Base-by-base conservation (phyloP, 1,140 invertebrate species). In the Drosophila quadrilineata region DNA sequence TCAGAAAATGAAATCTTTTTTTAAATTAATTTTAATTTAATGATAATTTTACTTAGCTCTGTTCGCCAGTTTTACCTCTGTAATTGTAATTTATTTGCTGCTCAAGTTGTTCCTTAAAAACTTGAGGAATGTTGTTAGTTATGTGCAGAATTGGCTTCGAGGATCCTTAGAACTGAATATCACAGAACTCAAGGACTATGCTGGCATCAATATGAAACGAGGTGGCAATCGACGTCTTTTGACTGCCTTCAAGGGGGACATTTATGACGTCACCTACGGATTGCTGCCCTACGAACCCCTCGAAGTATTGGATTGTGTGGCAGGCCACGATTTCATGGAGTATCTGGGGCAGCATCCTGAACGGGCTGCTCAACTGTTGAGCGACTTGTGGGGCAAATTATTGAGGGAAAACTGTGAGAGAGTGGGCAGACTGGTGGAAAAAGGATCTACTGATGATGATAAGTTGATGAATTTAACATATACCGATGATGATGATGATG, bases 251-350 rank as follows among this genome's bases (percentile, higher is more conserved):
- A 82, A 65, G 16, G 52, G 56, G 0, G 35, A 38, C 2, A 75
- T 82, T 10, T 82, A 69, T 35, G 76, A 82, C 31, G 76, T 82
- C 0, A 58, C 71, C 8, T 28, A 4, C 2, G 63, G 75, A 26
- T 14, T 41, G 0, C 2, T 6, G 0, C 43, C 69, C 8, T 75
- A 69, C 2, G 58, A 54, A 2, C 4, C 50, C 3, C 31, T 16
- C 0, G 68, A 68, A 2, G 29, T 36, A 0, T 6, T 82, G 0
- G 26, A 28, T 6, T 41, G 43, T 54, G 46, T 75, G 19, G 68
- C 76, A 1, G 76, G 76, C 1, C 57, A 17, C 4, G 65, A 75
- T 9, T 75, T 82, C 22, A 62, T 54, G 6, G 19, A 56, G 0
- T 75, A 80, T 58, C 36, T 80, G n/a, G n/a, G n/a, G n/a, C n/a